Evolutionary conservation across 2,797 vertebrate species (phyloP).

Genomic region (Pristis pectinata): DNA sequence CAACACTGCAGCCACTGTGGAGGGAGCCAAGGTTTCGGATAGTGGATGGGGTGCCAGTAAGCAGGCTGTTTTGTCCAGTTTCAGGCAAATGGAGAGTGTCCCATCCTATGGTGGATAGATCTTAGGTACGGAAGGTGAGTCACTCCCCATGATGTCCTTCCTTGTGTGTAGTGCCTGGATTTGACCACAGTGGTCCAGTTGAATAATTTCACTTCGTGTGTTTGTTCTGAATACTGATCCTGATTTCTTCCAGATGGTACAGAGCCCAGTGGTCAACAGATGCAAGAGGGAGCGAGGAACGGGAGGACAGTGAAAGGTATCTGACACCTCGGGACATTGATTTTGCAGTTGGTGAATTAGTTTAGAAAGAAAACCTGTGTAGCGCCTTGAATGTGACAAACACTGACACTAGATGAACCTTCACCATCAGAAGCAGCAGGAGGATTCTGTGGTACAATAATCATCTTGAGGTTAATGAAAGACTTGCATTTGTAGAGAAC

Average conservation of each 20-base stretch:
- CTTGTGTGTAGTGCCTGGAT: neutral
- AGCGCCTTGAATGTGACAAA: neutral
- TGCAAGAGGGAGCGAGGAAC: constrained; percentile 46
- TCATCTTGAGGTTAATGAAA: neutral
- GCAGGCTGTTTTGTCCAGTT: too few species aligned
- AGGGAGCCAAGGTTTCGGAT: too few species aligned
- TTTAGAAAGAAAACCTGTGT: neutral
- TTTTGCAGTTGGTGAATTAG: neutral
- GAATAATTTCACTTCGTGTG: neutral
- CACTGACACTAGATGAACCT: neutral
- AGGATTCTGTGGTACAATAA: too few species aligned
- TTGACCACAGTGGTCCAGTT: neutral
- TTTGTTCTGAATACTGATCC: neutral
- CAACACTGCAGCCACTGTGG: too few species aligned
- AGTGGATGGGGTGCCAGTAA: too few species aligned
- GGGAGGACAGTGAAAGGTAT: constrained; percentile 67
- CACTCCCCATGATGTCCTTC: neutral
- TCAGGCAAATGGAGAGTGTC: too few species aligned
- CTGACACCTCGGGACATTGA: neutral
- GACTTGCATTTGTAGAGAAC: neutral
- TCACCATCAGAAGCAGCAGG: too few species aligned
- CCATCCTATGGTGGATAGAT: too few species aligned
- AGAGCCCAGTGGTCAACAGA: constrained; percentile 43
- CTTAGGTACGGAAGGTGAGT: too few species aligned
- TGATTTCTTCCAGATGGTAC: constrained; percentile 49